A percentile compares a stretch with the other conserved stretches of the same genome.
phyloP scores from a whole-genome alignment of 2,888 invertebrate genomes.

The Erebia epiphron region DNA sequence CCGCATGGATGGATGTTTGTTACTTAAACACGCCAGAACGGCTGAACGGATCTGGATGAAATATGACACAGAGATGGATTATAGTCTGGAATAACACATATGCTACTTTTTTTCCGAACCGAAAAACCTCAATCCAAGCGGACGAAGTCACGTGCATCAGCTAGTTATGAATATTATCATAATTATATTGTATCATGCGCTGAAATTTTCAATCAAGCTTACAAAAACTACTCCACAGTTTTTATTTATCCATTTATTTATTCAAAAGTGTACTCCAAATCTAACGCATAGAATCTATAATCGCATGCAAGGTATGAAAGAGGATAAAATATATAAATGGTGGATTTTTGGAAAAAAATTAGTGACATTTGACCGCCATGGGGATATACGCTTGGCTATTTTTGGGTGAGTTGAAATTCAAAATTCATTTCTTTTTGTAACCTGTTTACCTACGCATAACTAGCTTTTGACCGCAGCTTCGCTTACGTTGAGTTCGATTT shows the following conservation, averaged over 20 bases:
- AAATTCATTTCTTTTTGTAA: neutral
- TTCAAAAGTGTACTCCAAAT: neutral
- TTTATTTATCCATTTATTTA: neutral
- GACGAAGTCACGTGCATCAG: neutral
- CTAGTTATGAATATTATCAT: neutral
- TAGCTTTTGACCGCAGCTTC: no score
- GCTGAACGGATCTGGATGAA: no score
- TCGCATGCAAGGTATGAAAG: neutral
- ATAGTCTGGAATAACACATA: no score
- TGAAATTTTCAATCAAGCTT: slow-evolving; percentile 5
- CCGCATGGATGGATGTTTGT: no score
- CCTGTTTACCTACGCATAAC: no score
- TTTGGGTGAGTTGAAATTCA: slow-evolving; percentile 32
- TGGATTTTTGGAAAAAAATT: neutral
- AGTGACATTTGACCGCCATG: slow-evolving; percentile 26
- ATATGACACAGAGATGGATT: no score
- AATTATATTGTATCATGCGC: slow-evolving; percentile 2
- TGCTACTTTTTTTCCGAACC: no score
- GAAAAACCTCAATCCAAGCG: no score
- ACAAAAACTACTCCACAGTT: slow-evolving; percentile 8
- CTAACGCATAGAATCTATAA: neutral
- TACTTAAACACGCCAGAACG: no score
- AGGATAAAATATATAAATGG: slow-evolving; percentile 16
- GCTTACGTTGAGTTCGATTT: no score
- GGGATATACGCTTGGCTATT: slow-evolving; percentile 32